Base-by-base conservation (phyloP, 2,888 invertebrate genomes). In the Ormyrus pomaceus region DNA sequence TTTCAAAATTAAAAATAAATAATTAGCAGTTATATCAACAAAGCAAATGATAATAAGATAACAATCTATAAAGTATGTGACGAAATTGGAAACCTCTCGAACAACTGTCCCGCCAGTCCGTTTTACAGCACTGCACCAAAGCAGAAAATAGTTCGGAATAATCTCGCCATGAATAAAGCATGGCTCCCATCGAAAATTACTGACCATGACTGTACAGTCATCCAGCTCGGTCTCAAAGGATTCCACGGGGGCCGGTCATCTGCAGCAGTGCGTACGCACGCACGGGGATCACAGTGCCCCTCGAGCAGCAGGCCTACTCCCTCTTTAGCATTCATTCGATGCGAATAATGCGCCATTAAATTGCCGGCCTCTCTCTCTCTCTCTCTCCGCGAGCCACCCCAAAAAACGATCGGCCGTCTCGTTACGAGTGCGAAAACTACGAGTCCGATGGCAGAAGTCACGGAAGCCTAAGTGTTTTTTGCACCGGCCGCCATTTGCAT, bases 331-430 rank as follows among this genome's bases (percentile, higher is more conserved):
- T 87, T 87, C 86, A 86, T 85, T 86, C 85, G 85, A 86, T 86
- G 84, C 86, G 86, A 87, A 87, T 87, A 86, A 87, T 86, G 86
- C 84, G 84, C 83, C 84, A 85, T 86, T 85, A 87, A 87, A 88
- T 87, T 87, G 87, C 86, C 84, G 84, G 85, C 83, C 82, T 83
- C 13, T 13, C 11, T 51, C 45, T 13, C 11, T 51, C 45, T 13
- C n/a, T 13, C 50, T n/a, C 48, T 53, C 59, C 34, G 34, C 34
- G 34, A 34, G 34, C 34, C 34, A 34, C 34, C 34, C 34, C 34
- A 34, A 34, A 34, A 34, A 34, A 34, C 56, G 8, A 45, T 65
- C 48, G 6, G 8, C 34, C 34, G 2, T n/a, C 59, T 45, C 46
- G 34, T 59, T 34, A 51, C 51, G 51, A 13, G 19, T 55, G 48